phyloP scores from a whole-genome alignment of 2,113 vertebrate species.

The Bagarius yarrelli region DNA sequence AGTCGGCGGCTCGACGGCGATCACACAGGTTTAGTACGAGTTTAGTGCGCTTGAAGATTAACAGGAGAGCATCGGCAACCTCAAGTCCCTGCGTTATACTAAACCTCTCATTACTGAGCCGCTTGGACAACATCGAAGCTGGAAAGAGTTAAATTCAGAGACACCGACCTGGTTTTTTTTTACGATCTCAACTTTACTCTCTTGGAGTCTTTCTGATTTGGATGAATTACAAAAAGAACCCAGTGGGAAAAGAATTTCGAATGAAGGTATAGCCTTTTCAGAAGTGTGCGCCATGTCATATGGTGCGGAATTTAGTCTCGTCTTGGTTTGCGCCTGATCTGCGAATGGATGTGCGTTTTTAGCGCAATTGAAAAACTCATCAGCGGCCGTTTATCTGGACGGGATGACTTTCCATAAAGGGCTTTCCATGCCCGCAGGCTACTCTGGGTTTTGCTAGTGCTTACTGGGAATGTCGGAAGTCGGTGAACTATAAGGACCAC shows the following conservation, averaged over 20 bases:
- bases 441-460: constrained; percentile 43
- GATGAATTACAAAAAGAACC: constrained; percentile 40
- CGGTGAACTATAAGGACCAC: constrained; percentile 33
- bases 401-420: constrained; percentile 40
- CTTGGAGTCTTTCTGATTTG: constrained; percentile 37
- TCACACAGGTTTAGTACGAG: constrained; percentile 61
- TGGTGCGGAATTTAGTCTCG: constrained; percentile 39
- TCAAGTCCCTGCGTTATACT: constrained; percentile 27
- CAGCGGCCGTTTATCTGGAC: constrained; percentile 24
- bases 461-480: constrained; percentile 51
- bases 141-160: constrained; percentile 22
- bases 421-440: constrained; percentile 38
- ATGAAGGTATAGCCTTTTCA: constrained; percentile 29
- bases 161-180: constrained; percentile 11
- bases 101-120: constrained; percentile 5
- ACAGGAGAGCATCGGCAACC: constrained; percentile 35
- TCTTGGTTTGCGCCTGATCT: constrained; percentile 36
- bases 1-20: constrained; percentile 57
- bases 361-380: constrained; percentile 35
- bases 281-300: constrained; percentile 30
- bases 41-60: constrained; percentile 52
- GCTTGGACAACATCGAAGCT: constrained; percentile 35
- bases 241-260: constrained; percentile 24
- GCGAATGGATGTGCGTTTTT: constrained; percentile 38
- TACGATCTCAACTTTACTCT: constrained; percentile 40